phyloP scores from a whole-genome alignment of 2,113 vertebrate species.

The Scopus umbretta region DNA sequence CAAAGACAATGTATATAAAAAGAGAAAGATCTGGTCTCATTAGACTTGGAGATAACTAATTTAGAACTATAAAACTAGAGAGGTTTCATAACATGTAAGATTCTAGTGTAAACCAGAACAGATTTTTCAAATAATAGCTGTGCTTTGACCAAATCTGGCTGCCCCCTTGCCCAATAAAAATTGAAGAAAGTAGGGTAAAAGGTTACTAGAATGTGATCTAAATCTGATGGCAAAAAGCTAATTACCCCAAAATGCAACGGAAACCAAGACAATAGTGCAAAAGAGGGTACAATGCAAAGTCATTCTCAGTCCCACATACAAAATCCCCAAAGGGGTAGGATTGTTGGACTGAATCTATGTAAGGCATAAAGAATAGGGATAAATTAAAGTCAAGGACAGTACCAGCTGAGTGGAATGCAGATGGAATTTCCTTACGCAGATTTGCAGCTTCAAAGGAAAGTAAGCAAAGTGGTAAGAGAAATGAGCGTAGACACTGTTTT shows the following conservation, averaged over 20 bases:
- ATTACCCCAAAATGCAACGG: not conserved
- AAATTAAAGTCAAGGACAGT: slow-evolving; percentile 12
- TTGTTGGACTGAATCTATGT: not conserved
- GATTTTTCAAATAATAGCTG: not conserved
- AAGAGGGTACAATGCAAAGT: not conserved
- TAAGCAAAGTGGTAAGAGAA: not conserved
- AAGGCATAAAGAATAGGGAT: not conserved
- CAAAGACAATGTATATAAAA: not conserved
- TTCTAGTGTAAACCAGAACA: not conserved
- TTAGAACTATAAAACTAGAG: not conserved
- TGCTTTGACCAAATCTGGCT: not conserved
- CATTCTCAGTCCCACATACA: not conserved
- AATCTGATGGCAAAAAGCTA: not conserved
- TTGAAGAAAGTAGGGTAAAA: not conserved
- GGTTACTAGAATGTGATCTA: not conserved
- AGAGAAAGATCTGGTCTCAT: not conserved
- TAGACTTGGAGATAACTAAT: not conserved
- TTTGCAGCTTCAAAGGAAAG: not conserved
- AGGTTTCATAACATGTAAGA: not conserved
- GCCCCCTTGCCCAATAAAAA: not conserved
- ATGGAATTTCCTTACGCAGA: not conserved
- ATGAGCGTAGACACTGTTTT: not conserved
- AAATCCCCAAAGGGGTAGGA: not conserved
- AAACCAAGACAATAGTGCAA: slow-evolving; percentile 14
- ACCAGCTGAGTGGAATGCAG: not conserved